phyloP scores from a whole-genome alignment of 2,113 vertebrate species.

The Nicator chloris region DNA sequence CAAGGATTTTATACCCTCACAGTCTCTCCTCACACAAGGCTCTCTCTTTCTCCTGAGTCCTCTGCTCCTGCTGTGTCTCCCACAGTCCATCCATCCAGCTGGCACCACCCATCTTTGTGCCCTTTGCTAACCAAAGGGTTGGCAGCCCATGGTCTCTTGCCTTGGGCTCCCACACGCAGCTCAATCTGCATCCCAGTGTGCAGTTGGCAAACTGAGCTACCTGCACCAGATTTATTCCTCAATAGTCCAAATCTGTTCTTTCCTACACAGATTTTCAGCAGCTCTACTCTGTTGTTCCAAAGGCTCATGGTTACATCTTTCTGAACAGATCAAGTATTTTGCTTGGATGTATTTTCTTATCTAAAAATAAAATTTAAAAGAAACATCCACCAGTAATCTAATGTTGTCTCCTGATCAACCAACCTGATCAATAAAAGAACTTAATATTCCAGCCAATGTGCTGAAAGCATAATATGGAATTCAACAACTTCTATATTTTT shows the following conservation, averaged over 20 bases:
- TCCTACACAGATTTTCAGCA: neutral
- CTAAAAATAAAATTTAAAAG: neutral
- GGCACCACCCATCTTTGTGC: neutral
- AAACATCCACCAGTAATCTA: neutral
- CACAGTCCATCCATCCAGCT: neutral
- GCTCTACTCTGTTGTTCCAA: neutral
- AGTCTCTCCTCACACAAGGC: neutral
- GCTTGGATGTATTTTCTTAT: neutral
- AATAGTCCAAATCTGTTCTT: neutral
- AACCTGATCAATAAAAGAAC: neutral
- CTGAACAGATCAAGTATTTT: neutral
- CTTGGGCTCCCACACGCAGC: fast-evolving
- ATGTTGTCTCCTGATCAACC: neutral
- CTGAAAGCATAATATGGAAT: neutral
- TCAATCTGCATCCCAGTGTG: neutral
- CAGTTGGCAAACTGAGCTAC: neutral
- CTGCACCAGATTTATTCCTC: neutral
- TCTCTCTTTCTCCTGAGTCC: neutral
- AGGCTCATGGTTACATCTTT: neutral
- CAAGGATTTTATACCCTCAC: neutral
- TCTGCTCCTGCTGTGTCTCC: neutral
- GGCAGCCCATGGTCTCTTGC: neutral
- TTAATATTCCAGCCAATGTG: neutral
- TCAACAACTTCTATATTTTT: neutral
- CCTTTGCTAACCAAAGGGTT: neutral